Evolutionary conservation across 1,140 invertebrate species (phyloP).

Genomic region (Zaprionus davidi): DNA sequence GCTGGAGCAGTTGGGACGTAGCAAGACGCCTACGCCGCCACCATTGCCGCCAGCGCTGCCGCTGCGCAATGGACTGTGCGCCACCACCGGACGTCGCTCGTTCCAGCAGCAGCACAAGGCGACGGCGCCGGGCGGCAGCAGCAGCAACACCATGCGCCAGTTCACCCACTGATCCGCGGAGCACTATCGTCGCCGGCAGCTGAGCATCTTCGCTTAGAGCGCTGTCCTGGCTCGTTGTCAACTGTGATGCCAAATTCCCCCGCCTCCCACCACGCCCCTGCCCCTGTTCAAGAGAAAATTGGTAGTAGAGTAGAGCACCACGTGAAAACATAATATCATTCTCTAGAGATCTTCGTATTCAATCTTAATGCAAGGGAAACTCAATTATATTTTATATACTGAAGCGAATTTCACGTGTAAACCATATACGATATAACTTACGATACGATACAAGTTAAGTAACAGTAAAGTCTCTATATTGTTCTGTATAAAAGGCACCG

Average conservation of each 20-base stretch:
- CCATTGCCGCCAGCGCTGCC: slow-evolving; percentile 81
- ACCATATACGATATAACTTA: slow-evolving; percentile 1
- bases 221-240: slow-evolving; percentile 21
- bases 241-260: slow-evolving; percentile 70
- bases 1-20: slow-evolving; percentile 70
- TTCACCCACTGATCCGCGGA: slow-evolving; percentile 73
- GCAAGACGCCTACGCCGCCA: slow-evolving; percentile 78
- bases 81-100: slow-evolving; percentile 73
- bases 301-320: not conserved
- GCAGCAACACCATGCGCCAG: slow-evolving; percentile 58
- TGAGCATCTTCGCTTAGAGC: slow-evolving; percentile 72
- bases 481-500: slow-evolving; percentile 35
- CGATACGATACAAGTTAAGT: not conserved
- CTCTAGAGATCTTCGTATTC: not conserved
- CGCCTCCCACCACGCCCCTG: not conserved
- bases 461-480: slow-evolving; percentile 6
- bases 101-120: slow-evolving; percentile 63
- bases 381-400: too few species aligned
- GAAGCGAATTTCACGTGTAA: slow-evolving; percentile 11
- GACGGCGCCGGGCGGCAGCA: slow-evolving; percentile 42
- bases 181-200: slow-evolving; percentile 71
- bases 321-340: not conserved
- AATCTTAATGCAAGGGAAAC: slow-evolving; percentile 18
- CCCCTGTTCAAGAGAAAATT: slow-evolving; percentile 12
- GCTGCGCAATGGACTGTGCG: slow-evolving; percentile 71